These are phyloP conservation scores for Cynoglossus semilaevis DNA, from an alignment of 2,113 vertebrate species.

Conservation along the genomic window DNA sequence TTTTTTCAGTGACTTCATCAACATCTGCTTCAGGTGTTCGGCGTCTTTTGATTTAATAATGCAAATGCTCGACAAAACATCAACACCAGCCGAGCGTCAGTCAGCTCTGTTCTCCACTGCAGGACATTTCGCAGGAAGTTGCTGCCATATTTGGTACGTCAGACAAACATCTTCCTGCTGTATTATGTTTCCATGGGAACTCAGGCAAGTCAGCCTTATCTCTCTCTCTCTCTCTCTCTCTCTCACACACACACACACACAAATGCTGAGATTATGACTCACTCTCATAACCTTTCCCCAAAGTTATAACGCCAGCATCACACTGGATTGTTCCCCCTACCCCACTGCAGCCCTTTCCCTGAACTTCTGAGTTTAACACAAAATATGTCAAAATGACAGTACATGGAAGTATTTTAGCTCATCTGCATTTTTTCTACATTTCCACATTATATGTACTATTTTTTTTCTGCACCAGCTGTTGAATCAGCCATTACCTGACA, in stretches of 20 bases:
- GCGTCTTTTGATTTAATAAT: no score
- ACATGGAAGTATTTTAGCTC: no score
- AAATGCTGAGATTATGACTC: constrained; percentile 54
- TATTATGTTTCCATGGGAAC: constrained; percentile 62
- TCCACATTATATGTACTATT: no score
- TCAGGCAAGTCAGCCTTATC: constrained; percentile 38
- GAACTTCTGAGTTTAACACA: neutral
- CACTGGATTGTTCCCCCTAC: constrained; percentile 38
- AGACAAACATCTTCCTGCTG: constrained; percentile 52
- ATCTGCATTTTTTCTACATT: no score
- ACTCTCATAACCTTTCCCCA: constrained; percentile 62
- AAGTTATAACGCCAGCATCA: constrained; percentile 37
- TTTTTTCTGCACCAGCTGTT: no score
- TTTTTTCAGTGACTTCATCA: no score
- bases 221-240: constrained; percentile 10
- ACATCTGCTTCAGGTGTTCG: no score
- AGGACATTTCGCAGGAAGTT: constrained; percentile 61
- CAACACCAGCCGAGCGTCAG: constrained; percentile 18
- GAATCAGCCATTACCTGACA: no score
- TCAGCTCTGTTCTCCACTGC: constrained; percentile 30
- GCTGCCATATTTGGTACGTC: constrained; percentile 57
- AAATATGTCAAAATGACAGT: neutral
- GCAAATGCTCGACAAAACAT: no score
- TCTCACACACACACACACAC: neutral
- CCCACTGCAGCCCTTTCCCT: neutral